phyloP scores from a whole-genome alignment of 2,888 invertebrate genomes.

The Periphyllus acericola region DNA sequence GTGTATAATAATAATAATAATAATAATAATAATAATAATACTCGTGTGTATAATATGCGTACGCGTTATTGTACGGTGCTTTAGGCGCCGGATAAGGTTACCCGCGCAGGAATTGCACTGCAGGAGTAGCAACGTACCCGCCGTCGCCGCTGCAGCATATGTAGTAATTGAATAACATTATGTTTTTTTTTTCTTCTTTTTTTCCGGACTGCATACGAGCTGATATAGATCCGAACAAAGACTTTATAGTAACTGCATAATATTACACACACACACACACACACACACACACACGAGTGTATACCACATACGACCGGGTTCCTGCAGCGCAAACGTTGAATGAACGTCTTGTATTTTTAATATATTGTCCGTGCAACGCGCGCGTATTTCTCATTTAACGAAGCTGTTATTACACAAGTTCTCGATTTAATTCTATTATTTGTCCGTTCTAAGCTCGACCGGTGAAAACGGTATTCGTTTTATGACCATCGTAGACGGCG shows the following conservation, averaged over 20 bases:
- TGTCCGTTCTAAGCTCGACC: no score
- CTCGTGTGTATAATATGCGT: background rate
- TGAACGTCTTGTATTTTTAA: background rate
- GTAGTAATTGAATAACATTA: slow-evolving; percentile 22
- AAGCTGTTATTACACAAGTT: no score
- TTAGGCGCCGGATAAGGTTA: slow-evolving; percentile 53
- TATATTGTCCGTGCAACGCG: background rate
- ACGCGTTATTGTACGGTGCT: background rate
- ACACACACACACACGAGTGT: no score
- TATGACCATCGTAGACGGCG: no score
- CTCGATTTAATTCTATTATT: no score
- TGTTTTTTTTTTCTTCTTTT: background rate
- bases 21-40: no score
- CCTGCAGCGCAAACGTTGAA: background rate
- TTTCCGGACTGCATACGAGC: background rate
- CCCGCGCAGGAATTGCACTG: background rate
- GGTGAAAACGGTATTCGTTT: no score
- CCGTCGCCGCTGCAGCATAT: no score
- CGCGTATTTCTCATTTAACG: no score
- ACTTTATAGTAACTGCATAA: no score
- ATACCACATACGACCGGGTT: background rate
- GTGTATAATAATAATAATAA: no score
- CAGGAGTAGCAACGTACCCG: background rate
- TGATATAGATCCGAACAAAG: slow-evolving; percentile 27
- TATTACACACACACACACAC: no score